Base-by-base conservation (phyloP, 1,140 invertebrate species). In the Pachypsylla venusta region DNA sequence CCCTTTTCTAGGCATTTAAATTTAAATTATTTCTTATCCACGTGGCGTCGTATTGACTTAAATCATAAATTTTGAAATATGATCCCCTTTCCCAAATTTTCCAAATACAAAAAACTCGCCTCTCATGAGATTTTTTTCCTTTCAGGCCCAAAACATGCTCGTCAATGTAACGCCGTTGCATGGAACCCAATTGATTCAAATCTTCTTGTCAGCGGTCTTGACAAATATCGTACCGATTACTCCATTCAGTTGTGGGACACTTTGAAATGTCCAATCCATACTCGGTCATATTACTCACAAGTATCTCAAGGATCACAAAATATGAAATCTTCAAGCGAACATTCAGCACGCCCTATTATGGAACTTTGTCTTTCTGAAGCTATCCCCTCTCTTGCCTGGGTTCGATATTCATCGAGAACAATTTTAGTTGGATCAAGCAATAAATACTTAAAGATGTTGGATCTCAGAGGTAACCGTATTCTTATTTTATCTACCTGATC, bases 161-260 rank as follows among this genome's bases (percentile, higher is more conserved):
- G 92, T 25, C 82, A 85, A 65, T 94, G 91, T 68, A 90, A 90
- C 59, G 80, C 84, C n/a, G 75, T 96, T 2, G 78, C 83, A 27
- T 96, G 91, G 90, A 93, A 89, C 73, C 83, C 81, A n/a, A 68
- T 78, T n/a, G 87, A 94, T 61, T 77, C 77, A 7, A 85, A 91
- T 69, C 75, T 93, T 60, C 68, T 97, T 55, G 85, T 87, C 1
- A 85, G 83, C 60, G 91, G 87, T 0, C 76, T 93, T 61, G 91
- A 95, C 61, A 90, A 89, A 68, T 81, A 89, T 67, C 77, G 87
- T 60, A 83, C 81, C n/a, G 87, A 90, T 67, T 79, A 84, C 67
- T 88, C 84, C 30, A 77, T 90, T 16, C 71, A 85, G 13, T 71
- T 90, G n/a, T 90, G 85, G 85, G 87, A 92, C 70, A 79, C 87